Evolutionary conservation across 2,113 vertebrate genomes (phyloP), one percentile per base, ranked within the genome.

Genomic region (Eleginops maclovinus): DNA sequence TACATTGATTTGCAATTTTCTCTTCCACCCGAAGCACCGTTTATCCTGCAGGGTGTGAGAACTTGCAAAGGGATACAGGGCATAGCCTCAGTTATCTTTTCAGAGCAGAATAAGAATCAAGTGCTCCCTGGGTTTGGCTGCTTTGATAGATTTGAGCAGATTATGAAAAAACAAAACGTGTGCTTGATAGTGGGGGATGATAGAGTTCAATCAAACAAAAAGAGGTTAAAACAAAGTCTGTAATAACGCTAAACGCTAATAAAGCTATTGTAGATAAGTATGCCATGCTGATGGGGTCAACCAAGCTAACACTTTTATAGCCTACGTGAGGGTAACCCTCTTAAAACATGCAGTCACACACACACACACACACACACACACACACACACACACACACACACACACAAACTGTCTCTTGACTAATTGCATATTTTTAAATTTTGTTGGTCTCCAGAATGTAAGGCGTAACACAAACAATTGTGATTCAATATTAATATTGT

Each of bases 151-250:
- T 78, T 71, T 31, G 31, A 83, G 55, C n/a, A 77, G 83, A 87
- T 72, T 82, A 1, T 9, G 1, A 14, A 2, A 6, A 41, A 36
- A 36, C n/a, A 3, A 17, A 40, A 71, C 61, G 49, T 66, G 65
- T 63, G 60, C 7, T 36, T 36, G 31, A 36, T 36, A 36, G 31
- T 36, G 1, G 8, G 54, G 72, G 61, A 50, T 88, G 84, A 88
- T 81, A 67, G 73, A 71, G 71, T 83, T 82, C 81, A 88, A 87
- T 88, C 77, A 89, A 89, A 82, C 79, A 22, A 77, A n/a, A 83
- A 86, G 82, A 87, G 62, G 85, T 83, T 80, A 70, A 73, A 89
- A 84, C 43, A 61, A 83, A 79, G 68, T 69, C 53, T 69, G 50
- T 78, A 65, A 77, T 77, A 46, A 83, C 53, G n/a, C n/a, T n/a